Percentiles rank a stretch among this genome's conserved stretches.
These are phyloP conservation scores for Dryoscopus gambensis DNA, from an alignment of 2,113 vertebrate genomes.

Conservation along the genomic window DNA sequence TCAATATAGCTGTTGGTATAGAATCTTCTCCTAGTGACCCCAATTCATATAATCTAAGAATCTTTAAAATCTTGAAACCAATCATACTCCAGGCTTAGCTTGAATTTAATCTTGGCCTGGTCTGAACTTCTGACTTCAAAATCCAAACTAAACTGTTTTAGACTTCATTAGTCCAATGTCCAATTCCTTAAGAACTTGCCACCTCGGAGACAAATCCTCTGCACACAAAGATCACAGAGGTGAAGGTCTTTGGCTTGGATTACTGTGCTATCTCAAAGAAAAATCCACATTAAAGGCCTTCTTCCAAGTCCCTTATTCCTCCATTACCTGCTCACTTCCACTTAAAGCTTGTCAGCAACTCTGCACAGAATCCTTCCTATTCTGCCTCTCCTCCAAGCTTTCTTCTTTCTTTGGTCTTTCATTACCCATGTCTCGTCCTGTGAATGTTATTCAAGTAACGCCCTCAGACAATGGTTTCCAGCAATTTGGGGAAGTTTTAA, in stretches of 20 bases:
- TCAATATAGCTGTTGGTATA: background rate
- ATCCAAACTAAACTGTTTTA: slow-evolving; percentile 28
- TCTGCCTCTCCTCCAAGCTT: background rate
- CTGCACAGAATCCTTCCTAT: background rate
- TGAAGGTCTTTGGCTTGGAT: background rate
- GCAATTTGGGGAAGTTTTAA: background rate
- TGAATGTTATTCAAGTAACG: background rate
- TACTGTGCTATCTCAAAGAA: background rate
- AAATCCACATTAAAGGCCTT: background rate
- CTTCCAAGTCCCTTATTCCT: background rate
- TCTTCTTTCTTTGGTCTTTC: background rate
- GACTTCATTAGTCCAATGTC: background rate
- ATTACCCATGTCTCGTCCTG: accelerated
- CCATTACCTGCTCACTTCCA: background rate
- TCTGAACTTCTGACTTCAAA: slow-evolving; percentile 14
- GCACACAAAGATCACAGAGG: background rate
- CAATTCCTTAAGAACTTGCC: slow-evolving; percentile 13
- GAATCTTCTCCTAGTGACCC: background rate
- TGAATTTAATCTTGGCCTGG: background rate
- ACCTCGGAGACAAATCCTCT: background rate
- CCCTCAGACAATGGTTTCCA: background rate
- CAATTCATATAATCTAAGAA: background rate
- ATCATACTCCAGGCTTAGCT: background rate
- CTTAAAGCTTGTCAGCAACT: background rate
- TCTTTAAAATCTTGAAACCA: background rate